Base-by-base conservation (phyloP, 2,113 vertebrate species). In the Cromileptes altivelis region DNA sequence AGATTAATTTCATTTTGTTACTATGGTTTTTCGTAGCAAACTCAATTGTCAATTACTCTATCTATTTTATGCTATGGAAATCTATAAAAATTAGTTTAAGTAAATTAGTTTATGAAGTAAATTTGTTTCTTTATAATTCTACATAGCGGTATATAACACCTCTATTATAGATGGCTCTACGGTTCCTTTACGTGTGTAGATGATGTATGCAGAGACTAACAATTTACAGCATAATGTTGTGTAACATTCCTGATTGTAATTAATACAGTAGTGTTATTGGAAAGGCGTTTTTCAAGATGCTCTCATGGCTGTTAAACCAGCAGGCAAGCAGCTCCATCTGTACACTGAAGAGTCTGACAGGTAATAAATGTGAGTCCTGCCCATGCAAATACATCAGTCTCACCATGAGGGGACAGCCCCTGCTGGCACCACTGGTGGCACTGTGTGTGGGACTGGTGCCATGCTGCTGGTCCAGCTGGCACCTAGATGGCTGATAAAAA, bases 381-480 rank as follows among this genome's bases (percentile, higher is more conserved):
- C 4, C 25, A 7, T 62, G 50, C 3, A 33, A 33, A 33, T 25
- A 15, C 30, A 60, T 21, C 61, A 17, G 9, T 40, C 8, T 68
- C 11, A 19, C 47, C 56, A 11, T 18, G 37, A 15, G 42, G 52
- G 27, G 58, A 70, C 7, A 12, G 67, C 50, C 50, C 79, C 21
- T 56, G 64, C 33, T 75, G 64, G 49, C 49, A 70, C 37, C 10
- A 52, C 33, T 21, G 3, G 21, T 57, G 9, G 11, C 12, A 4
- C 63, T 42, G 42, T 21, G 27, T 7, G 73, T 55, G 53, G 77
- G 71, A 76, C 67, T 49, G 72, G 72, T 71, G 73, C 55, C 84
- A 67, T 71, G 58, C 6, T 70, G 30, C 76, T 57, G 64, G 63
- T 80, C 58, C 77, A 76, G 65, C 83, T 71, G 71, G 65, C 60